phyloP scores from a whole-genome alignment of 2,888 invertebrate species.

The Pomacea canaliculata region DNA sequence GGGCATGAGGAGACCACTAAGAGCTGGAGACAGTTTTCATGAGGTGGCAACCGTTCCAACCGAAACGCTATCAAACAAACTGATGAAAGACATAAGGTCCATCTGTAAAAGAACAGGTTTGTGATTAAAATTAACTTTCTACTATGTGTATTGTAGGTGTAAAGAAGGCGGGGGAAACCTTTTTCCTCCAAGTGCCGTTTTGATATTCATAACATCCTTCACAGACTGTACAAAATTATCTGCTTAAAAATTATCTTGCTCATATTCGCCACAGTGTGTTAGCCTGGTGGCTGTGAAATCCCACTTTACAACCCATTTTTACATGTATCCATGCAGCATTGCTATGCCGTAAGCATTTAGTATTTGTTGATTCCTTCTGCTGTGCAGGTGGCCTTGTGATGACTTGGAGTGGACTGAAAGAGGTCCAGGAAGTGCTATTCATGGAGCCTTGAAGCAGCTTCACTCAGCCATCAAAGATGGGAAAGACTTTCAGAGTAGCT shows the following conservation, averaged over 20 bases:
- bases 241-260: too few species aligned
- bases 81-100: slow-evolving; percentile 3
- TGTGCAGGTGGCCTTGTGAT: slow-evolving; percentile 6
- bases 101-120: slow-evolving; percentile 13
- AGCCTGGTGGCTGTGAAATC: too few species aligned
- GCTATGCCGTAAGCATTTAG: not conserved
- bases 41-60: too few species aligned
- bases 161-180: too few species aligned
- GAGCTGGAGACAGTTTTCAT: too few species aligned
- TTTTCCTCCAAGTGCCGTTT: too few species aligned
- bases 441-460: not conserved
- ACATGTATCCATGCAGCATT: too few species aligned
- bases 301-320: too few species aligned
- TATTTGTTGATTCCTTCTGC: not conserved
- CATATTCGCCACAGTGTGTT: too few species aligned
- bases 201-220: not conserved
- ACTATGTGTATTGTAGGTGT: too few species aligned
- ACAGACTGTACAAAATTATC: not conserved
- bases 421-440: not conserved
- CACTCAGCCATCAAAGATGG: not conserved
- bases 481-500: not conserved
- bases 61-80: not conserved
- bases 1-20: not conserved
- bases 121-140: too few species aligned
- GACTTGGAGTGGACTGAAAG: slow-evolving; percentile 15